Conservation (phyloP, 2,797 vertebrate genomes). For the Poeciliopsis gracilis region DNA sequence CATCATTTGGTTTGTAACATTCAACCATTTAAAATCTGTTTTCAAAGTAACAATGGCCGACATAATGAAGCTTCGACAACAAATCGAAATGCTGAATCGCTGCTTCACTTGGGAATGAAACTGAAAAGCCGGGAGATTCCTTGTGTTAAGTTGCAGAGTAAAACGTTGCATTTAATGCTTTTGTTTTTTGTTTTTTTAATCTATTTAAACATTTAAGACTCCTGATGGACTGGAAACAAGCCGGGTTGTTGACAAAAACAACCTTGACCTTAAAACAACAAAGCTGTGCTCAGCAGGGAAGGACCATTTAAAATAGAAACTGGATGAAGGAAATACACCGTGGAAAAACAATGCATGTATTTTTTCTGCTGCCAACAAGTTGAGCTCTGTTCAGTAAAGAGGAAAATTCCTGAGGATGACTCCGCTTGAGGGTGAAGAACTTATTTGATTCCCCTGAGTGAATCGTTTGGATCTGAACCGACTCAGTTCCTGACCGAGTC, state of each 20-base stretch:
- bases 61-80: background rate
- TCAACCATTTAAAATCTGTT: no score
- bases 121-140: background rate
- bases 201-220: slow-evolving; percentile 27
- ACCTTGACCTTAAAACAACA: slow-evolving; percentile 73
- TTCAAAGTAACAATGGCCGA: no score
- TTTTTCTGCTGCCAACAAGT: slow-evolving; percentile 58
- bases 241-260: slow-evolving; percentile 47
- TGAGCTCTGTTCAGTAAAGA: slow-evolving; percentile 63
- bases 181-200: slow-evolving; percentile 19
- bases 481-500: slow-evolving; percentile 82
- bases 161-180: background rate
- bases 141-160: background rate
- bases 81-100: background rate
- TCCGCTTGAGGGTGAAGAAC: slow-evolving; percentile 75
- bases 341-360: slow-evolving; percentile 36
- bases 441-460: slow-evolving; percentile 78
- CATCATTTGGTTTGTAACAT: no score
- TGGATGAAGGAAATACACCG: slow-evolving; percentile 49
- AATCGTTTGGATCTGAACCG: slow-evolving; percentile 74
- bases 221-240: slow-evolving; percentile 50
- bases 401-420: slow-evolving; percentile 77
- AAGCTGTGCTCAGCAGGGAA: slow-evolving; percentile 56
- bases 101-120: background rate
- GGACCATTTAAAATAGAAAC: slow-evolving; percentile 56